These are phyloP conservation scores for Lissonota sp. DNA, from an alignment of 2,888 invertebrate genomes.

Conservation along the genomic window DNA sequence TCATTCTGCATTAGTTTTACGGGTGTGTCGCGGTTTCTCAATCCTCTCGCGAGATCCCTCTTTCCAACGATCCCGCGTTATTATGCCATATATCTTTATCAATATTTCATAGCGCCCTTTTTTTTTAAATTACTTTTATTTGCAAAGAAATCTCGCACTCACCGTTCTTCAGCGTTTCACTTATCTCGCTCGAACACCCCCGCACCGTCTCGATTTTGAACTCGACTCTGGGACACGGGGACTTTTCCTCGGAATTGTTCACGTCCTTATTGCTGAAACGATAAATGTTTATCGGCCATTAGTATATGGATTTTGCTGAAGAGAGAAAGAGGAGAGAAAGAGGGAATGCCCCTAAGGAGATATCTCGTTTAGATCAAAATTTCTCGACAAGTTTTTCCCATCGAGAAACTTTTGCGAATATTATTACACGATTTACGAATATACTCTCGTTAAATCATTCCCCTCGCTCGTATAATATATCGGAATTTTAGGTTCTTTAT, in stretches of 20 bases:
- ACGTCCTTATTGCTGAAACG: constrained; percentile 70
- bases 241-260: constrained; percentile 60
- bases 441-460: constrained; percentile 37
- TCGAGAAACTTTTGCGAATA: constrained; percentile 44
- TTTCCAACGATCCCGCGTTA: neutral
- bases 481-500: neutral
- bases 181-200: constrained; percentile 63
- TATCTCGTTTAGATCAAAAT: constrained; percentile 36
- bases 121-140: constrained; percentile 15
- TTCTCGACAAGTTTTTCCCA: constrained; percentile 3
- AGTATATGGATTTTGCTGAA: neutral
- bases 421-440: constrained; percentile 22
- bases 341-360: neutral
- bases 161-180: constrained; percentile 67
- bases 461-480: constrained; percentile 10
- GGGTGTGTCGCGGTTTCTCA: constrained; percentile 59
- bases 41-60: constrained; percentile 50
- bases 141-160: constrained; percentile 60
- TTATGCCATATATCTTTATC: constrained; percentile 13
- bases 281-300: constrained; percentile 39
- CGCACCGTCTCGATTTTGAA: constrained; percentile 46
- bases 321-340: no score
- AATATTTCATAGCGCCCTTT: constrained; percentile 25
- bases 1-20: constrained; percentile 3
- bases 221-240: constrained; percentile 27